Evolutionary conservation across 2,113 vertebrate species (phyloP).

Genomic region (Sceloporus undulatus): DNA sequence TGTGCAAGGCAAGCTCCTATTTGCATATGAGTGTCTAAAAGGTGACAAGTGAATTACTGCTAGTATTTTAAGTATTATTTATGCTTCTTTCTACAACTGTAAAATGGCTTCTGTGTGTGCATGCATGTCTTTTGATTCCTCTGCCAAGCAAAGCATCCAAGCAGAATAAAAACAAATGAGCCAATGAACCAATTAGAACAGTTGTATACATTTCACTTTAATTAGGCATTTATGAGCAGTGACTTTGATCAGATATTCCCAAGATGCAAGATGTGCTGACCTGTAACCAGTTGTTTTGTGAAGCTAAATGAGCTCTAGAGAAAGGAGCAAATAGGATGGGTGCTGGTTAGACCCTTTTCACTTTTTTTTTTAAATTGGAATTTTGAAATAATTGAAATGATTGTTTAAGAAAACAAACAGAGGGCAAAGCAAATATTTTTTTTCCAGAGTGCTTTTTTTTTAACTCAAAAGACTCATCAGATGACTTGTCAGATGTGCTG

Average conservation of each 20-base stretch:
- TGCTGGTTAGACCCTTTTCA: background rate
- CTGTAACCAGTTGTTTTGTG: slow-evolving; percentile 60
- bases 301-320: slow-evolving; percentile 51
- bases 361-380: slow-evolving; percentile 48
- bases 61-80: slow-evolving; percentile 28
- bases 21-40: background rate
- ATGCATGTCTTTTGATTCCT: slow-evolving; percentile 25
- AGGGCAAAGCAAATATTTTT: background rate
- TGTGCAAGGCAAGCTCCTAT: background rate
- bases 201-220: slow-evolving; percentile 69
- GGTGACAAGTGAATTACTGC: background rate
- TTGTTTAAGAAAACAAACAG: background rate
- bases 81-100: background rate
- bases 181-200: slow-evolving; percentile 72
- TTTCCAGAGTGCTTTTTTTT: background rate
- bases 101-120: slow-evolving; percentile 7
- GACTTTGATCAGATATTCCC: slow-evolving; percentile 71
- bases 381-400: slow-evolving; percentile 30
- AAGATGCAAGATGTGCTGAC: slow-evolving; percentile 60
- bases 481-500: no score
- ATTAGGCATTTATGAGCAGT: slow-evolving; percentile 72
- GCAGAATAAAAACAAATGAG: slow-evolving; percentile 73
- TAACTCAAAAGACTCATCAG: background rate
- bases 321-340: background rate
- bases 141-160: slow-evolving; percentile 57